Percentiles rank a stretch among this genome's conserved stretches.
Conservation (phyloP, 2,797 vertebrate genomes). For the Acanthurus tractus region DNA sequence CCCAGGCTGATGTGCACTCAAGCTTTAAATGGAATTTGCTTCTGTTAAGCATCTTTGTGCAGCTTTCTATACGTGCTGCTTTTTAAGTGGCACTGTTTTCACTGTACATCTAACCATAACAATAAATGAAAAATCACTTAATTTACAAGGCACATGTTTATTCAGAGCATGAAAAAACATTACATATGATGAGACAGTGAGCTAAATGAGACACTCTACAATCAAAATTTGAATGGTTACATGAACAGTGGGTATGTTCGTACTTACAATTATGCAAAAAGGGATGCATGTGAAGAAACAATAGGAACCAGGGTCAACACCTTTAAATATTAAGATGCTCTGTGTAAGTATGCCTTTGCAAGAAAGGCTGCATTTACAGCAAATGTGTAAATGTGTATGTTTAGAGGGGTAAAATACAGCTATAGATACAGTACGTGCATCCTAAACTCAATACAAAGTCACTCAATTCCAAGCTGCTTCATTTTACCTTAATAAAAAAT, state of each 20-base stretch:
- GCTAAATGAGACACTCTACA: background rate
- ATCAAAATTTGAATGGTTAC: slow-evolving; percentile 3
- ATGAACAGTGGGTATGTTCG: background rate
- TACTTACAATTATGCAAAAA: slow-evolving; percentile 33
- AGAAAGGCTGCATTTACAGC: slow-evolving; percentile 37
- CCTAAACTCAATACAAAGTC: slow-evolving; percentile 36
- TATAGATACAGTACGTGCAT: slow-evolving; percentile 11
- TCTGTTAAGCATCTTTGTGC: slow-evolving; percentile 4
- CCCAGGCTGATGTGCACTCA: slow-evolving; percentile 5
- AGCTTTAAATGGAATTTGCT: slow-evolving; percentile 7
- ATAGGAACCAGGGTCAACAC: slow-evolving; percentile 5
- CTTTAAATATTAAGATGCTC: slow-evolving; percentile 49
- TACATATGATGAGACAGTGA: background rate
- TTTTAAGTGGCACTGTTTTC: slow-evolving; percentile 1
- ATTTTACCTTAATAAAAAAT: slow-evolving; percentile 39
- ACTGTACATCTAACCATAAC: slow-evolving; percentile 9
- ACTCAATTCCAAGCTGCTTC: slow-evolving; percentile 18
- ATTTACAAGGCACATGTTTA: slow-evolving; percentile 19
- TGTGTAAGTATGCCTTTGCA: slow-evolving; percentile 16
- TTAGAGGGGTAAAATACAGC: slow-evolving; percentile 31
- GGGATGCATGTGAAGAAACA: slow-evolving; percentile 17
- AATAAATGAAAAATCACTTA: background rate
- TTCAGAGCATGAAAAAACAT: slow-evolving; percentile 1
- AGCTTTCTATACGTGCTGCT: background rate
- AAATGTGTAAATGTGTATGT: slow-evolving; percentile 17